Evolutionary conservation across 2,113 vertebrate genomes (phyloP).

Genomic region (Platichthys stellatus): DNA sequence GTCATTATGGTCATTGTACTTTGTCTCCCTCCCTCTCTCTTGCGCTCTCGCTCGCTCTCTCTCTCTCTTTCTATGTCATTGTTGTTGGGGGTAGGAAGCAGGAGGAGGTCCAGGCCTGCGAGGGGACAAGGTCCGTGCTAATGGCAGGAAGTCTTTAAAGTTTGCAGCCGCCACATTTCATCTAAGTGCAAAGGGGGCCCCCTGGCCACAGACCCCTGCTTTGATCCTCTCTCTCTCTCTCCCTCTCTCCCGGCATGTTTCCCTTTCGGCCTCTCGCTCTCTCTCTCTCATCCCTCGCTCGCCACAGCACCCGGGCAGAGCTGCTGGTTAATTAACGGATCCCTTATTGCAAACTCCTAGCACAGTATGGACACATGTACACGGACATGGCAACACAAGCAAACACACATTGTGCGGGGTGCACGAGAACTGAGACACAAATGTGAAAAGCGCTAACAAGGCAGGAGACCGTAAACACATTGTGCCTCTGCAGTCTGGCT

Average conservation of each 20-base stretch:
- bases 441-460: slow-evolving; percentile 23
- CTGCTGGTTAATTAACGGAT: slow-evolving; percentile 63
- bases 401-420: not conserved
- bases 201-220: slow-evolving; percentile 90
- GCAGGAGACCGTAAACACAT: slow-evolving; percentile 20
- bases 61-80: slow-evolving; percentile 46
- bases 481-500: slow-evolving; percentile 17
- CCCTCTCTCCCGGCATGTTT: slow-evolving; percentile 39
- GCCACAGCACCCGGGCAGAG: slow-evolving; percentile 33
- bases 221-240: slow-evolving; percentile 89
- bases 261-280: slow-evolving; percentile 23
- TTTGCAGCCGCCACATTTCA: slow-evolving; percentile 93
- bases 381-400: not conserved
- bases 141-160: slow-evolving; percentile 99
- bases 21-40: slow-evolving; percentile 10
- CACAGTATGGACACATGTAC: slow-evolving; percentile 10
- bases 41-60: not conserved
- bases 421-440: slow-evolving; percentile 6
- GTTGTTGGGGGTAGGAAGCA: slow-evolving; percentile 60
- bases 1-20: slow-evolving; percentile 89
- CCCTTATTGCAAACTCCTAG: slow-evolving; percentile 36
- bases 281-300: slow-evolving; percentile 22
- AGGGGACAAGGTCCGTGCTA: slow-evolving; percentile 95
- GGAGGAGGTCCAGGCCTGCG: slow-evolving; percentile 87
- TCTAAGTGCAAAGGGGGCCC: slow-evolving; percentile 93